These are phyloP conservation scores for Bombus huntii DNA, from an alignment of 1,140 invertebrate genomes.

Conservation along the genomic window DNA sequence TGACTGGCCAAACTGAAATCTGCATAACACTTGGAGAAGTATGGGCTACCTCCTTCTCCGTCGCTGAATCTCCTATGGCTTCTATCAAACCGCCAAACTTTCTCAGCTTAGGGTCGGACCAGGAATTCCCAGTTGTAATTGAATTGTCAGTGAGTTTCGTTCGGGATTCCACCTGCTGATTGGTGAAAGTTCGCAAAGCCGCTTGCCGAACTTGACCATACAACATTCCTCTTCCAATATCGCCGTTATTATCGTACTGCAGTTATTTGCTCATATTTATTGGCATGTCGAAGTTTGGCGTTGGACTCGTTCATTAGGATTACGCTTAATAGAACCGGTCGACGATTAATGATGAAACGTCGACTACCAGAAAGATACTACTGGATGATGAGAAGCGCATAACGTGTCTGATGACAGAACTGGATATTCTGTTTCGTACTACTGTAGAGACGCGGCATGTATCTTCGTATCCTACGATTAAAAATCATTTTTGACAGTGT, in stretches of 20 bases:
- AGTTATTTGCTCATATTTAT: conserved; percentile 27
- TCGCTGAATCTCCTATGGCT: conserved; percentile 52
- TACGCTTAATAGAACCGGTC: background rate
- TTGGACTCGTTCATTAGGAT: conserved; percentile 14
- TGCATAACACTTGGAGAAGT: conserved; percentile 80
- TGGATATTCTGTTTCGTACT: background rate
- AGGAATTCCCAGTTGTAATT: conserved; percentile 78
- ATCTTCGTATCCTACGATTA: too few relatives aligned
- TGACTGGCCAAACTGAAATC: conserved; percentile 82
- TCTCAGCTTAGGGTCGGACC: conserved; percentile 70
- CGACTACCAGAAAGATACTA: background rate
- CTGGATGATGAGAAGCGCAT: background rate
- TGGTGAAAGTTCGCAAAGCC: conserved; percentile 70
- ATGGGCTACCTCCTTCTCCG: conserved; percentile 60
- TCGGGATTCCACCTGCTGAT: conserved; percentile 69
- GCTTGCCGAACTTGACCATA: conserved; percentile 66
- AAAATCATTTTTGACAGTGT: too few relatives aligned
- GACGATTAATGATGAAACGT: conserved; percentile 9
- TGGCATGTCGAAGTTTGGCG: conserved; percentile 29
- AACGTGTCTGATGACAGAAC: background rate
- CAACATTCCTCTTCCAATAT: conserved; percentile 35
- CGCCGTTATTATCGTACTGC: conserved; percentile 51
- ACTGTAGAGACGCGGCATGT: background rate
- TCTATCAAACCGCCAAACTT: conserved; percentile 72
- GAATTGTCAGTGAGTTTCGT: conserved; percentile 75